phyloP scores from a whole-genome alignment of 2,797 vertebrate genomes.

The Brotula barbata region DNA sequence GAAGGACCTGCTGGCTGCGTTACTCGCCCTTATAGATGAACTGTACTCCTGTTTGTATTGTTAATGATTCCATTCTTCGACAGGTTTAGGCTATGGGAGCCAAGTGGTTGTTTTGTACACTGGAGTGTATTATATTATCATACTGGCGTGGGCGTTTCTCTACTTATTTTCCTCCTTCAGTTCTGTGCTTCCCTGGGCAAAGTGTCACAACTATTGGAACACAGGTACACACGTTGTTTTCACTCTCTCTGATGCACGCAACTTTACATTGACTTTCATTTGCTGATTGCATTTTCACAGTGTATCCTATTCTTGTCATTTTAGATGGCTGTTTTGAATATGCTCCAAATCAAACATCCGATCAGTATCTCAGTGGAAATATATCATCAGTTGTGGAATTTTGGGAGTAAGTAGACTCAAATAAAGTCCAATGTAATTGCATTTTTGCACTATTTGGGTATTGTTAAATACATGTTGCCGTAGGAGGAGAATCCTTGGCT shows the following conservation, averaged over 20 bases:
- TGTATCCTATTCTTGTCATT: conserved; percentile 20
- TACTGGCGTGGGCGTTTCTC: conserved; percentile 81
- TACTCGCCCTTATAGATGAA: too few relatives aligned
- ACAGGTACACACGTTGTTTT: conserved; percentile 65
- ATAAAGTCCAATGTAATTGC: neutral
- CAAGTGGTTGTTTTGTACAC: conserved; percentile 80
- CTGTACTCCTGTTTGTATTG: neutral
- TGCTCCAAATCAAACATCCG: conserved; percentile 76
- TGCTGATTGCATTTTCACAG: neutral
- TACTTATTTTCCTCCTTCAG: conserved; percentile 80
- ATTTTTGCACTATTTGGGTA: neutral
- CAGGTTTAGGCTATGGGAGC: conserved; percentile 80
- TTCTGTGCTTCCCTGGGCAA: conserved; percentile 80
- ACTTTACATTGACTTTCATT: neutral
- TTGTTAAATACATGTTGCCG: conserved; percentile 7
- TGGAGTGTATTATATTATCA: conserved; percentile 81
- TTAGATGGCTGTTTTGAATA: conserved; percentile 83
- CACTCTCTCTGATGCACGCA: neutral
- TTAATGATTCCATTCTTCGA: conserved; percentile 7
- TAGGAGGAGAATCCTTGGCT: conserved; percentile 89
- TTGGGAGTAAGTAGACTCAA: conserved; percentile 81
- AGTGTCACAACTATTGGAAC: conserved; percentile 80
- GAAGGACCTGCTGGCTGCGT: too few relatives aligned
- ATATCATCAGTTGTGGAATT: conserved; percentile 82
- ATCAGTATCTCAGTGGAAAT: conserved; percentile 51